A percentile compares a stretch with the other conserved stretches of the same genome.
These are phyloP conservation scores for Crax fasciolata DNA, from an alignment of 2,797 vertebrate genomes.

Conservation along the genomic window DNA sequence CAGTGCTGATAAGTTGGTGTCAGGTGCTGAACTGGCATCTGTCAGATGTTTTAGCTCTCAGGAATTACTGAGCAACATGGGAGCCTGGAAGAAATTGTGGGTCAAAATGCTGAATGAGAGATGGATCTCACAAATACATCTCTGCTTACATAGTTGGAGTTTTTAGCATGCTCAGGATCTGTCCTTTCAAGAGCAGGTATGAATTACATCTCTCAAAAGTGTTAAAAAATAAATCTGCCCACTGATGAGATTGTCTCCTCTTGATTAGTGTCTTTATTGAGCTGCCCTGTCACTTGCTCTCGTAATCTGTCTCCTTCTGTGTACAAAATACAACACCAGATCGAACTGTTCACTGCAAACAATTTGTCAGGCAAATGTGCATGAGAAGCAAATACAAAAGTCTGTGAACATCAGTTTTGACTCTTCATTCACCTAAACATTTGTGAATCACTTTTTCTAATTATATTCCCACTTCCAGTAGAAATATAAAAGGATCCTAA, in stretches of 20 bases:
- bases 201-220: not conserved
- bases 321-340: fast-evolving
- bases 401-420: not conserved
- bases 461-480: not conserved
- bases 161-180: not conserved
- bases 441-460: not conserved
- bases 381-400: not conserved
- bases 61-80: not conserved
- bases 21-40: not conserved
- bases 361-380: not conserved
- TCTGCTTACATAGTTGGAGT: not conserved
- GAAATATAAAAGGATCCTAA: not conserved
- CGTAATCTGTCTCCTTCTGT: not conserved
- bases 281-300: not conserved
- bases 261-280: not conserved
- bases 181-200: not conserved
- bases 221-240: not conserved
- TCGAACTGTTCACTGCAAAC: not conserved
- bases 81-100: not conserved
- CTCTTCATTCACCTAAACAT: constrained; percentile 9
- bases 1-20: not conserved
- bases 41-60: not conserved
- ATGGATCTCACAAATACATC: not conserved
- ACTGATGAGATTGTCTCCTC: fast-evolving
- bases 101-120: not conserved